Evolutionary conservation across 2,888 invertebrate species (phyloP), one percentile per base, ranked within the genome.

Genomic region (Muscina levida): DNA sequence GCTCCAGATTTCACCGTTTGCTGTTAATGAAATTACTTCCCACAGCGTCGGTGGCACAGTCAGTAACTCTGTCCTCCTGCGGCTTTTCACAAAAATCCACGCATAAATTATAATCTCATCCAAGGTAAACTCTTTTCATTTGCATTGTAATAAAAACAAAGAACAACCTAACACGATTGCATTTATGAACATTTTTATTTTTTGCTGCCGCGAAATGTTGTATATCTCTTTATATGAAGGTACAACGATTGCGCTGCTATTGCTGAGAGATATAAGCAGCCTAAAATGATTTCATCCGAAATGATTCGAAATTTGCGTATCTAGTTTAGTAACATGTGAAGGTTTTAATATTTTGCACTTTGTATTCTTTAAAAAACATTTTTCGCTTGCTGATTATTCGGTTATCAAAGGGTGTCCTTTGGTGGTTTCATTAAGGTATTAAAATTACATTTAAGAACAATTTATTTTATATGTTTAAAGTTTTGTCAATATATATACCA

Each of bases 181-280:
- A 46, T 66, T 66, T 71, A 66, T 66, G 26, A 59, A 13, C 37
- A 59, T 66, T 77, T 71, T 76, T n/a, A n/a, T 77, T 77, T 77
- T 66, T 77, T 51, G 71, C 72, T 48, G n/a, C 26, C 24, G 15
- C 24, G 26, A 56, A n/a, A n/a, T n/a, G n/a, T n/a, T n/a, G n/a
- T n/a, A n/a, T n/a, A n/a, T n/a, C n/a, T n/a, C n/a, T n/a, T n/a
- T n/a, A n/a, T n/a, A n/a, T n/a, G n/a, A n/a, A n/a, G n/a, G n/a
- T n/a, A n/a, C n/a, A n/a, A n/a, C n/a, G n/a, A n/a, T n/a, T n/a
- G n/a, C n/a, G n/a, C n/a, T n/a, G n/a, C n/a, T n/a, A n/a, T n/a
- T n/a, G n/a, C n/a, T n/a, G n/a, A n/a, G n/a, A n/a, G n/a, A n/a
- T n/a, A n/a, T n/a, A n/a, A n/a, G n/a, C n/a, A n/a, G n/a, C n/a